These are phyloP conservation scores for Subanguina moxae DNA, from an alignment of 1,140 invertebrate genomes.

Conservation along the genomic window DNA sequence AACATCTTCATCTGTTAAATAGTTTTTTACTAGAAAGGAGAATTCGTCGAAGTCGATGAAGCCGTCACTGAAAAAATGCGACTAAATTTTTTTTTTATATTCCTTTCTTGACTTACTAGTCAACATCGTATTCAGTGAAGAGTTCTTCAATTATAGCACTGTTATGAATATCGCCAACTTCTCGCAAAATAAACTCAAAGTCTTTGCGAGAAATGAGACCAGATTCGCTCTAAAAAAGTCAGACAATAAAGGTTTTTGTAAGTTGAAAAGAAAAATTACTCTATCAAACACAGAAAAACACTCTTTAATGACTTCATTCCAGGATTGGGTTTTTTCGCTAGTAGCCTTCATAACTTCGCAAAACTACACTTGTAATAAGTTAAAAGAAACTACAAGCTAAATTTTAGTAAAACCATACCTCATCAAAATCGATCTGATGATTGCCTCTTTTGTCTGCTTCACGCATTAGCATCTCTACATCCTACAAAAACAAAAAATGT, in stretches of 20 bases:
- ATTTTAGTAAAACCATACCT: constrained; percentile 6
- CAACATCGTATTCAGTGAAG: constrained; percentile 45
- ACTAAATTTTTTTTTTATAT: too few relatives aligned
- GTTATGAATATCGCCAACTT: constrained; percentile 56
- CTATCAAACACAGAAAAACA: constrained; percentile 58
- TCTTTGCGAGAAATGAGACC: constrained; percentile 52
- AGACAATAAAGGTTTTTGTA: neutral
- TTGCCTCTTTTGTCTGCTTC: constrained; percentile 57
- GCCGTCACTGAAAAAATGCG: constrained; percentile 12
- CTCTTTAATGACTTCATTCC: constrained; percentile 57
- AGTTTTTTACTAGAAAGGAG: constrained; percentile 38
- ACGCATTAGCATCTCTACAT: constrained; percentile 44
- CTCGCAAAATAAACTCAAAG: constrained; percentile 54
- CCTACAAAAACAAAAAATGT: constrained; percentile 9
- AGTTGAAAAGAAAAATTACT: constrained; percentile 23
- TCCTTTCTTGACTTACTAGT: constrained; percentile 19
- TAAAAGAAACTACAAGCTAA: constrained; percentile 9
- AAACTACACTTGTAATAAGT: constrained; percentile 36
- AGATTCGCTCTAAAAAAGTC: constrained; percentile 51
- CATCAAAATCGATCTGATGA: constrained; percentile 58
- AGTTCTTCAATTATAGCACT: constrained; percentile 50
- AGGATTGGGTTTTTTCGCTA: constrained; percentile 51
- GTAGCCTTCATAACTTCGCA: constrained; percentile 57
- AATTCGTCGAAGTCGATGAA: constrained; percentile 48
- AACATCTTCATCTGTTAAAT: constrained; percentile 46